Conservation (phyloP, 2,113 vertebrate species). For the Meriones unguiculatus region DNA sequence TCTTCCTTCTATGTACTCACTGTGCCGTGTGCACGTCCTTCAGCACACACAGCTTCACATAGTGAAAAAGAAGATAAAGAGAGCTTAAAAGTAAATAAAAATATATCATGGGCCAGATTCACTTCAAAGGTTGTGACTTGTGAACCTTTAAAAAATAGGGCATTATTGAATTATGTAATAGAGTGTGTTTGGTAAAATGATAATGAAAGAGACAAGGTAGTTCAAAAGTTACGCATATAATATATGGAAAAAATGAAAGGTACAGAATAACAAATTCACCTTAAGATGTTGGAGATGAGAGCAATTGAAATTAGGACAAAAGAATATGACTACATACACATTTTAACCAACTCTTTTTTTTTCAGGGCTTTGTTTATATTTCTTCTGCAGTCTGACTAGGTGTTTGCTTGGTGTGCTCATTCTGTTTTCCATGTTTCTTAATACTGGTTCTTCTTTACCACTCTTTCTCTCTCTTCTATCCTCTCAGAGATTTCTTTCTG, state of each 20-base stretch:
- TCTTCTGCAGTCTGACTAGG: not conserved
- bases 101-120: not conserved
- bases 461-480: not conserved
- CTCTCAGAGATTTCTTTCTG: not conserved
- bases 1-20: not conserved
- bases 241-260: not conserved
- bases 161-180: not conserved
- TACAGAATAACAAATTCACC: not conserved
- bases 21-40: not conserved
- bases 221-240: not conserved
- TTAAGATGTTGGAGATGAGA: not conserved
- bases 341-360: not conserved
- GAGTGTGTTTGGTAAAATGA: not conserved
- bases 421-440: not conserved
- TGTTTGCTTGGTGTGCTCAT: not conserved
- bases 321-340: not conserved
- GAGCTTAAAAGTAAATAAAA: not conserved
- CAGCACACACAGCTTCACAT: not conserved
- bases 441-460: not conserved
- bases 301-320: not conserved
- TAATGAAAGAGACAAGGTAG: not conserved
- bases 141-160: not conserved
- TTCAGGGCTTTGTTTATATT: not conserved
- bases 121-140: not conserved
- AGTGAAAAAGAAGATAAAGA: not conserved